Percentiles rank a stretch among this genome's conserved stretches.
Evolutionary conservation across 2,797 vertebrate species (phyloP).

Genomic region (Protosalanx chinensis): DNA sequence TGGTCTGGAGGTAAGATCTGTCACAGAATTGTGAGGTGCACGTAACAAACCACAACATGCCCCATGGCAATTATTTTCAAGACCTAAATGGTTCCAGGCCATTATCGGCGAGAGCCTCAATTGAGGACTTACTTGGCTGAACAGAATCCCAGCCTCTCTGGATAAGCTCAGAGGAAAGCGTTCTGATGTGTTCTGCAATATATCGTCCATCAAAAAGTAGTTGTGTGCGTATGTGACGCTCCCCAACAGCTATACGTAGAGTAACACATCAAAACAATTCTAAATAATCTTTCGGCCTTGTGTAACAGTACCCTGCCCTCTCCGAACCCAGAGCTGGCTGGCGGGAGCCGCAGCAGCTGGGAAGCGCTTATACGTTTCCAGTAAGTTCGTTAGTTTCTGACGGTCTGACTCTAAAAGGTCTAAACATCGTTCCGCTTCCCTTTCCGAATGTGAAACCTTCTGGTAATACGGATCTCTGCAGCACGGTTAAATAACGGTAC

Average conservation of each 20-base stretch:
- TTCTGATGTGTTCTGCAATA: conserved; percentile 21
- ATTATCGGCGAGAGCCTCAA: conserved; percentile 16
- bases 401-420: too few relatives aligned
- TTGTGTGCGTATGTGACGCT: conserved; percentile 12
- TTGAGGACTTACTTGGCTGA: conserved; percentile 23
- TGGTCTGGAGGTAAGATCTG: too few relatives aligned
- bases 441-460: too few relatives aligned
- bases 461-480: too few relatives aligned
- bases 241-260: conserved; percentile 31
- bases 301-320: conserved; percentile 16
- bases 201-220: conserved; percentile 31
- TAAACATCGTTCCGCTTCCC: too few relatives aligned
- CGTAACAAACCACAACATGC: too few relatives aligned
- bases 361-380: conserved; percentile 50
- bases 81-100: too few relatives aligned
- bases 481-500: too few relatives aligned
- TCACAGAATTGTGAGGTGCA: too few relatives aligned
- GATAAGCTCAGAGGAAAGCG: conserved; percentile 21
- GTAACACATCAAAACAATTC: conserved; percentile 26
- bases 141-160: conserved; percentile 19
- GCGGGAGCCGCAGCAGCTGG: conserved; percentile 16
- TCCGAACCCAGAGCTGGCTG: conserved; percentile 52
- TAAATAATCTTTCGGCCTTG: conserved; percentile 3
- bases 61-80: too few relatives aligned
- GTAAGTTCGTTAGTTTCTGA: conserved; percentile 6